Conservation (phyloP, 2,113 vertebrate species). For the Eptesicus fuscus region DNA sequence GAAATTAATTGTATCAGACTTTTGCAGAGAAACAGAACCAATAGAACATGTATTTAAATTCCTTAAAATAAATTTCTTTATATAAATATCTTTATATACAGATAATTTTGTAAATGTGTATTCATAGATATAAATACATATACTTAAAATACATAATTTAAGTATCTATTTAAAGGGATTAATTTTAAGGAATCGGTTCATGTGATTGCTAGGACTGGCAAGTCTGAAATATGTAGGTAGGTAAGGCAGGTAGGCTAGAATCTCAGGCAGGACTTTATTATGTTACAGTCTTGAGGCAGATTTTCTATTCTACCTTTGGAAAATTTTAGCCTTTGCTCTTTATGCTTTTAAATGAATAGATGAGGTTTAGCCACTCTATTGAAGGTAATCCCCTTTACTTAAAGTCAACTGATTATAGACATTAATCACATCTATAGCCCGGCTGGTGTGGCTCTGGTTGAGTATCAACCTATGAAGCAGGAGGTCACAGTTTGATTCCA, state of each 20-base stretch:
- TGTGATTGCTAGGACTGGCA: neutral
- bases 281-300: neutral
- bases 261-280: neutral
- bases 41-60: neutral
- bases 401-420: neutral
- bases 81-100: neutral
- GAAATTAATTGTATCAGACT: neutral
- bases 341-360: neutral
- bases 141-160: neutral
- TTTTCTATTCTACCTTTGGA: neutral
- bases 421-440: neutral
- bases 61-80: neutral
- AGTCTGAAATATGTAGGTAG: neutral
- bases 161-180: neutral
- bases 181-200: neutral
- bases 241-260: neutral
- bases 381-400: neutral
- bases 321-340: neutral
- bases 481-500: too few species aligned
- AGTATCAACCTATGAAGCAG: too few species aligned
- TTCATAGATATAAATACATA: neutral
- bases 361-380: neutral
- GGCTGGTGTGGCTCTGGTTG: too few species aligned
- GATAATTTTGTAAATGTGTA: neutral
- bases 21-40: slow-evolving; percentile 11